Conservation (phyloP, 2,113 vertebrate genomes). For the Seriola rivoliana region DNA sequence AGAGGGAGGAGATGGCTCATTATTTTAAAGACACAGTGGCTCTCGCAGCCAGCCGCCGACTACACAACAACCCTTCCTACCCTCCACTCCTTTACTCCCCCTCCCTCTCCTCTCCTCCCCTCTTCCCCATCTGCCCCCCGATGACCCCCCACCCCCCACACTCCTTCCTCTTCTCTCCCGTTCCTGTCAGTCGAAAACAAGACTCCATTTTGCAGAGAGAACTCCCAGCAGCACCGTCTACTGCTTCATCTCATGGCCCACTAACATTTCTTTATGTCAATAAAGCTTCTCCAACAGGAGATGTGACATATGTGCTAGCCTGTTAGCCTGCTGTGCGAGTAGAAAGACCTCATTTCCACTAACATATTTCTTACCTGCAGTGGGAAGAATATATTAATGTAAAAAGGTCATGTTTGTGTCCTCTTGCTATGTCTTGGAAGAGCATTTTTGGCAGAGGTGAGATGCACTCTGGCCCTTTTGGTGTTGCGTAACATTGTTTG, state of each 20-base stretch:
- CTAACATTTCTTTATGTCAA: conserved; percentile 53
- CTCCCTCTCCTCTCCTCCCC: conserved; percentile 1
- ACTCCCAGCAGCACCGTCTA: conserved; percentile 40
- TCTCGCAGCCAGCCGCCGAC: conserved; percentile 7
- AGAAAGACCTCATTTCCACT: conserved; percentile 6
- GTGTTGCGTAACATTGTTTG: conserved; percentile 60
- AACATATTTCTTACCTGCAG: background rate
- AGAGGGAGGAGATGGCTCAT: conserved; percentile 60
- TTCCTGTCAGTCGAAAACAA: conserved; percentile 67
- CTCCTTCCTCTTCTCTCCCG: background rate
- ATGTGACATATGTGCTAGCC: background rate
- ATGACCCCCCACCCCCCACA: conserved; percentile 18
- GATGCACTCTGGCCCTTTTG: conserved; percentile 31
- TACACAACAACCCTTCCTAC: conserved; percentile 23
- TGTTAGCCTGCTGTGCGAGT: background rate
- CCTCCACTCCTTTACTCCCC: conserved; percentile 12
- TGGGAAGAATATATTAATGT: background rate
- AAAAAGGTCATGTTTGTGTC: conserved; percentile 43
- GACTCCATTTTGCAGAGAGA: conserved; percentile 71
- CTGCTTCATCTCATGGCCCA: conserved; percentile 41
- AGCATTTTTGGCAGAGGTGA: conserved; percentile 44
- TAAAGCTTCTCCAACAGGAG: conserved; percentile 42
- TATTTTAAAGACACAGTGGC: conserved; percentile 71
- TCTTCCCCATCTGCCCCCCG: conserved; percentile 36
- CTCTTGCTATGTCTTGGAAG: conserved; percentile 34